These are phyloP conservation scores for Anoplophora glabripennis DNA, from an alignment of 1,140 invertebrate genomes.

Conservation along the genomic window DNA sequence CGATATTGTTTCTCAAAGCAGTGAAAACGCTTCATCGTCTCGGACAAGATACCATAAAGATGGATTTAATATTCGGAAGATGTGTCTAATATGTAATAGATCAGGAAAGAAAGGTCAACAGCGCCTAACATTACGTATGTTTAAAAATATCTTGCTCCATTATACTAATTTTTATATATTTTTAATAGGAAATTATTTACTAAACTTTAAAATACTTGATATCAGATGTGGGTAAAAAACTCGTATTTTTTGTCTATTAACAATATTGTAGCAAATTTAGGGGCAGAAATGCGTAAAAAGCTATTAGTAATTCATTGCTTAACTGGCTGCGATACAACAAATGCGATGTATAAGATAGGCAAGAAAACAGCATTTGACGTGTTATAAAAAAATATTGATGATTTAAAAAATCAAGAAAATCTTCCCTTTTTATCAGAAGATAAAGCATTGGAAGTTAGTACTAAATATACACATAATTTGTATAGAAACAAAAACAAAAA, in stretches of 20 bases:
- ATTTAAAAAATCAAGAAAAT: not conserved
- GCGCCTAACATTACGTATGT: not conserved
- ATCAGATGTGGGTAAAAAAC: too few species aligned
- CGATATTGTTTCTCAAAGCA: not conserved
- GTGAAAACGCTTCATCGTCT: not conserved
- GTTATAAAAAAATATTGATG: too few species aligned
- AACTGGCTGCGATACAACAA: conserved; percentile 1
- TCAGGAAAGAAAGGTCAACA: not conserved
- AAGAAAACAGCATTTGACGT: too few species aligned
- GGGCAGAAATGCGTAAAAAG: not conserved
- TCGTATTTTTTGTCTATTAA: conserved; percentile 4
- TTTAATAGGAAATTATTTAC: too few species aligned
- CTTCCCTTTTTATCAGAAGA: not conserved
- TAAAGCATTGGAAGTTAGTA: not conserved
- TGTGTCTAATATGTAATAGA: not conserved
- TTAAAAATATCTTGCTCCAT: too few species aligned
- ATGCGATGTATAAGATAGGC: not conserved
- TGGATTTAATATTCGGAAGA: too few species aligned
- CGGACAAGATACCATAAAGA: not conserved
- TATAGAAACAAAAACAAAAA: not conserved
- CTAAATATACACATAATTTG: too few species aligned
- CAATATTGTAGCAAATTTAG: conserved; percentile 3
- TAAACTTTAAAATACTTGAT: too few species aligned
- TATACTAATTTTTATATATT: too few species aligned
- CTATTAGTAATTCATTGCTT: not conserved